Evolutionary conservation across 2,888 invertebrate genomes (phyloP).

Genomic region (Drosophila rellima): DNA sequence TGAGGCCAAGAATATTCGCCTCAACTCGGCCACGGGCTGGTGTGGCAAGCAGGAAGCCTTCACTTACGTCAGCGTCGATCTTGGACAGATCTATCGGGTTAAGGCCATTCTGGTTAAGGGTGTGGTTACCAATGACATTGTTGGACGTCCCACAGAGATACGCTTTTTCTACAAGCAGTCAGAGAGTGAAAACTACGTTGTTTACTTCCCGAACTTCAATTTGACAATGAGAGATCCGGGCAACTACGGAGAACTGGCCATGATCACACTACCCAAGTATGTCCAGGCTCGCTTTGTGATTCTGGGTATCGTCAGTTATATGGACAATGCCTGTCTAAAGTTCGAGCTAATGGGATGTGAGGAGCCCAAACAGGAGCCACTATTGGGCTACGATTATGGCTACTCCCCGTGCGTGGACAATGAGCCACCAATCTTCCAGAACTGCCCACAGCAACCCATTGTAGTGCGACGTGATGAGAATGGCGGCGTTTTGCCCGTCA

Average conservation of each 20-base stretch:
- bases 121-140: constrained; percentile 97
- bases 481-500: constrained; percentile 95
- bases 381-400: constrained; percentile 96
- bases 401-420: constrained; percentile 98
- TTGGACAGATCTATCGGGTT: constrained; percentile 96
- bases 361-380: constrained; percentile 92
- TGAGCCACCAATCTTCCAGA: constrained; percentile 98
- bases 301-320: constrained; percentile 97
- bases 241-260: constrained; percentile 97
- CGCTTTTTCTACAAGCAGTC: constrained; percentile 98
- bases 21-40: constrained; percentile 98
- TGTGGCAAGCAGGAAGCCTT: constrained; percentile 98
- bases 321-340: constrained; percentile 98
- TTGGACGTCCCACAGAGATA: constrained; percentile 97
- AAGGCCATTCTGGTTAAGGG: constrained; percentile 97
- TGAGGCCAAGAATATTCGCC: constrained; percentile 94
- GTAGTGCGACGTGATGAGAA: constrained; percentile 94
- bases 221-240: constrained; percentile 97
- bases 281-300: constrained; percentile 97
- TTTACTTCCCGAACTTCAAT: constrained; percentile 98
- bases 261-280: constrained; percentile 97
- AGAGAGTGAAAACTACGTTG: constrained; percentile 97
- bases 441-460: constrained; percentile 97
- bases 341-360: constrained; percentile 99
- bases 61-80: constrained; percentile 97